Evolutionary conservation across 2,888 invertebrate genomes (phyloP).

Genomic region (Drosophila kambysellisi): DNA sequence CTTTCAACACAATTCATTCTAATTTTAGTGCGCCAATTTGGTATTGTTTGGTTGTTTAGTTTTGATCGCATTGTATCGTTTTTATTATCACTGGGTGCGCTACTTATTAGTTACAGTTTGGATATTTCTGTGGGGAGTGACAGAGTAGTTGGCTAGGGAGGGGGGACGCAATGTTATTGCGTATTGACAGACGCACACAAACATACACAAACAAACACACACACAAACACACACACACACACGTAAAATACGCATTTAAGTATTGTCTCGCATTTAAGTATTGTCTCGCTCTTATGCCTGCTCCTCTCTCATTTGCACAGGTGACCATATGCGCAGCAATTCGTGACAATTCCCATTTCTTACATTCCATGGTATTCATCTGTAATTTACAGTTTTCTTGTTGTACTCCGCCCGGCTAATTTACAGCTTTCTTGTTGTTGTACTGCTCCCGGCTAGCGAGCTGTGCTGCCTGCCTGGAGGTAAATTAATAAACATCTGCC

Average conservation of each 20-base stretch:
- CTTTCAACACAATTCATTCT: neutral
- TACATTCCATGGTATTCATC: slow-evolving; percentile 18
- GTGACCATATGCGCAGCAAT: slow-evolving; percentile 54
- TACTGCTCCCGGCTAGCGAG: slow-evolving; percentile 1
- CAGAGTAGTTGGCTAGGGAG: neutral
- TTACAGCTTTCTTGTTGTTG: slow-evolving; percentile 47
- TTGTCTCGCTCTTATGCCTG: slow-evolving; percentile 23
- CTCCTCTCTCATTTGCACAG: slow-evolving; percentile 15
- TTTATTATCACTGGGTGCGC: slow-evolving; percentile 51
- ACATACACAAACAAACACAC: neutral
- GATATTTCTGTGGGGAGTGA: slow-evolving; percentile 5
- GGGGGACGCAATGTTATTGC: slow-evolving; percentile 7
- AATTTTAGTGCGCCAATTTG: slow-evolving; percentile 50
- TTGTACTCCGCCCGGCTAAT: slow-evolving; percentile 12
- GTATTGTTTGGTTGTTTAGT: slow-evolving; percentile 43
- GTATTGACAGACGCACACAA: slow-evolving; percentile 3
- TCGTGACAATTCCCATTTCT: slow-evolving; percentile 58
- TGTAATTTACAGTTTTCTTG: slow-evolving; percentile 51
- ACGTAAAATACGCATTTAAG: slow-evolving; percentile 25
- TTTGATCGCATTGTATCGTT: slow-evolving; percentile 54
- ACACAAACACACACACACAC: neutral
- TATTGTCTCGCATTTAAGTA: slow-evolving; percentile 25
- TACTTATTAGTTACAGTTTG: slow-evolving; percentile 47
- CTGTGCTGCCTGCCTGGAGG: slow-evolving; percentile 1
- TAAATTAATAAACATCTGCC: slow-evolving; percentile 44